phyloP scores from a whole-genome alignment of 2,797 vertebrate species.

The Sebastes melanostomus region DNA sequence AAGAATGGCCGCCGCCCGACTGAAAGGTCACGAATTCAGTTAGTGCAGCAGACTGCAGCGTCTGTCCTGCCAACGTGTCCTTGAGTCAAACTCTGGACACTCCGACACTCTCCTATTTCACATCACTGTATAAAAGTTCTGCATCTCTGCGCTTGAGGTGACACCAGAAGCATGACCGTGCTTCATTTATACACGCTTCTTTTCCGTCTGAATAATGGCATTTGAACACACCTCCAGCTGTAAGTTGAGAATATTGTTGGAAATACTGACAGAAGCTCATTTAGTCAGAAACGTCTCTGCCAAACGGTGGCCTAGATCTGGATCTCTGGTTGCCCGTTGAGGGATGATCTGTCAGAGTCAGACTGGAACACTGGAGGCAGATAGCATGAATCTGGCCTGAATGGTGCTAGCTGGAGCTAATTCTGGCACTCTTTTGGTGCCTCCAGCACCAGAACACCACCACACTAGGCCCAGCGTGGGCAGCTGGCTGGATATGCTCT shows the following conservation, averaged over 20 bases:
- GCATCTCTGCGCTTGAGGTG: neutral
- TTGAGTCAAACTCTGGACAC: neutral
- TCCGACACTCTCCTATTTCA: neutral
- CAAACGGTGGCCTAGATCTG: neutral
- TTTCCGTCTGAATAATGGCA: neutral
- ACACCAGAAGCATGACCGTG: neutral
- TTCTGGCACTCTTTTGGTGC: too few relatives aligned
- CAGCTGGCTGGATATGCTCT: neutral
- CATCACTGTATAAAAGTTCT: neutral
- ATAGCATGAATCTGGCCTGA: neutral
- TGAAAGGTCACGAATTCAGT: slow-evolving; percentile 20
- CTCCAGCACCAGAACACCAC: neutral
- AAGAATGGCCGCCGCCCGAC: neutral
- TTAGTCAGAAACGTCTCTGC: neutral
- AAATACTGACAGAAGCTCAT: neutral
- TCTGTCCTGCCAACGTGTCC: neutral
- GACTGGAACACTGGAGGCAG: neutral
- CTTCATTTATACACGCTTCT: neutral
- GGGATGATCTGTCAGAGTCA: neutral
- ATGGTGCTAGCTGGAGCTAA: neutral
- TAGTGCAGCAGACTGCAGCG: neutral
- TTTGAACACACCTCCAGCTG: neutral
- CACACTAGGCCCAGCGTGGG: neutral
- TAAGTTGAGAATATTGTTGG: neutral
- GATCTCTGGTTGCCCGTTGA: neutral